These are phyloP conservation scores for Drosophila antonietae DNA, from an alignment of 2,888 invertebrate genomes.

Conservation along the genomic window DNA sequence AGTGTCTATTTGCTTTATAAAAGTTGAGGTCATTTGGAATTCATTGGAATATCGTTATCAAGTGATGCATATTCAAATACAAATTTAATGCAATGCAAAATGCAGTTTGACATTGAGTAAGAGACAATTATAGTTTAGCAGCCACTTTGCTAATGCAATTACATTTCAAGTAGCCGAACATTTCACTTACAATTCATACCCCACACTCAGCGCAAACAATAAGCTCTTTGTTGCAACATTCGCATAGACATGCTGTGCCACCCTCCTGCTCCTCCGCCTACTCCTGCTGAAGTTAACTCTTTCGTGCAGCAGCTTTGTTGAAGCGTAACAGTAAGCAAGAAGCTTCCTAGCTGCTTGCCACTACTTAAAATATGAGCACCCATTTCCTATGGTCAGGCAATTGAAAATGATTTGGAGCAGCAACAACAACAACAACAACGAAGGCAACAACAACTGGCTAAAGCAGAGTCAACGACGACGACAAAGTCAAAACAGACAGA, in stretches of 20 bases:
- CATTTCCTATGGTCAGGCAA: conserved; percentile 79
- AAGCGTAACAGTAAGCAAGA: conserved; percentile 81
- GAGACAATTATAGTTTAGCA: conserved; percentile 52
- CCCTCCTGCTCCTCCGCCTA: not conserved
- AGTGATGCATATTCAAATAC: conserved; percentile 1
- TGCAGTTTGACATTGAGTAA: conserved; percentile 40
- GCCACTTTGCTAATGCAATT: conserved; percentile 75
- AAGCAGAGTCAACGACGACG: conserved; percentile 23
- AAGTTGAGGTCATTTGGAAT: not conserved
- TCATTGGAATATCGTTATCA: conserved; percentile 1
- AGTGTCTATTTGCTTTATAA: not conserved
- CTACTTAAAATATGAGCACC: conserved; percentile 79
- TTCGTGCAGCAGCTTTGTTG: conserved; percentile 69
- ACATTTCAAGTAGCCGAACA: conserved; percentile 70
- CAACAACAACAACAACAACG: conserved; percentile 29
- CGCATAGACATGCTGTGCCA: conserved; percentile 31
- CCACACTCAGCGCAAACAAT: conserved; percentile 32
- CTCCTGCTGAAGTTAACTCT: conserved; percentile 44
- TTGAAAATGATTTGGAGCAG: conserved; percentile 76
- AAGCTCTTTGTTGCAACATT: conserved; percentile 65
- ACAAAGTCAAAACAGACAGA: conserved; percentile 78
- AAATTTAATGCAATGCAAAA: conserved; percentile 1
- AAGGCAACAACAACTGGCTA: not conserved
- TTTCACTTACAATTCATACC: conserved; percentile 54
- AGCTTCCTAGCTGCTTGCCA: conserved; percentile 65